These are phyloP conservation scores for Theretra japonica DNA, from an alignment of 2,888 invertebrate genomes.

Conservation along the genomic window DNA sequence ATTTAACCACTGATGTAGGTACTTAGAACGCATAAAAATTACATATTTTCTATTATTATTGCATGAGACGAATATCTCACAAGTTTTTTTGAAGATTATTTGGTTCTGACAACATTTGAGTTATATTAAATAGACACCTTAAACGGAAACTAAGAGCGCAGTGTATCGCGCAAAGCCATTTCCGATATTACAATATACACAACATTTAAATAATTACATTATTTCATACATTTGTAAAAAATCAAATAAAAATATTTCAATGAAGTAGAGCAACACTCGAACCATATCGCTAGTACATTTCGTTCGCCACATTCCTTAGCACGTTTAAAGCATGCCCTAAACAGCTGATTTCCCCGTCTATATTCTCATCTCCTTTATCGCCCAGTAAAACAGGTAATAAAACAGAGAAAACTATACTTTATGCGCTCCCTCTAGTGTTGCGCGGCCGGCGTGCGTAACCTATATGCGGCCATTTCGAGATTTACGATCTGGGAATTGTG, in stretches of 20 bases:
- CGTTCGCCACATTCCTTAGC: conserved; percentile 83
- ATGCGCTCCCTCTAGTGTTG: conserved; percentile 79
- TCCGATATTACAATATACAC: background rate
- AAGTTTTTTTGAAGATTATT: too few species aligned
- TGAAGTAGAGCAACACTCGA: conserved; percentile 69
- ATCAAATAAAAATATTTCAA: conserved; percentile 33
- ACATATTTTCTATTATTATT: too few species aligned
- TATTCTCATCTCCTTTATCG: conserved; percentile 83
- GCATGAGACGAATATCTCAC: too few species aligned
- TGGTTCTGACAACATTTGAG: too few species aligned
- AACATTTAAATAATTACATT: too few species aligned
- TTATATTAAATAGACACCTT: too few species aligned
- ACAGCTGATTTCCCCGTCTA: conserved; percentile 83
- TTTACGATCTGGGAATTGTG: conserved; percentile 86
- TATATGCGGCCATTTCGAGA: conserved; percentile 86
- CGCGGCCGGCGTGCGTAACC: conserved; percentile 84
- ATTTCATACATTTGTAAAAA: background rate
- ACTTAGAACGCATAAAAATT: too few species aligned
- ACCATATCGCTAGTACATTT: conserved; percentile 71
- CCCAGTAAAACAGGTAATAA: conserved; percentile 79
- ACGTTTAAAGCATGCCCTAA: conserved; percentile 83
- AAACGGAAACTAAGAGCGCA: background rate
- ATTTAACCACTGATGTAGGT: too few species aligned
- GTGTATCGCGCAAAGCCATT: background rate
- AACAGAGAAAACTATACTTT: conserved; percentile 85